phyloP scores from a whole-genome alignment of 2,888 invertebrate species.

The Leptura quadrifasciata region DNA sequence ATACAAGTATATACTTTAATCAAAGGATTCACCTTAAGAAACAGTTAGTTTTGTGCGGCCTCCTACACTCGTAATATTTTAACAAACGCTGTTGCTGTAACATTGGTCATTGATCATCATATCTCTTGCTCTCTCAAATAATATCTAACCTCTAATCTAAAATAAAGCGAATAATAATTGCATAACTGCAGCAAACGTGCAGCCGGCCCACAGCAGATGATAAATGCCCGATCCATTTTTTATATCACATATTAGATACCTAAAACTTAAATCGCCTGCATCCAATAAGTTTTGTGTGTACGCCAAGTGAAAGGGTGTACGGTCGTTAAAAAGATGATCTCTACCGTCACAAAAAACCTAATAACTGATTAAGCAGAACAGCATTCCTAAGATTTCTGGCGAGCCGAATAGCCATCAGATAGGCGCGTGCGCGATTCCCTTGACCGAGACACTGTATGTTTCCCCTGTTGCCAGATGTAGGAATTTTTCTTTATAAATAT shows the following conservation, averaged over 20 bases:
- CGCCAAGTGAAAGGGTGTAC: conserved; percentile 40
- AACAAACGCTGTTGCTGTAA: background rate
- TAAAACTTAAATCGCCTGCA: conserved; percentile 3
- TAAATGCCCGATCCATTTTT: background rate
- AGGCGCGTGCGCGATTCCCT: conserved; percentile 38
- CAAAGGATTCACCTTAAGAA: background rate
- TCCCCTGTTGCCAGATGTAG: conserved; percentile 18
- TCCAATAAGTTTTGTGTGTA: conserved; percentile 6
- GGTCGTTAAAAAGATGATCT: conserved; percentile 54
- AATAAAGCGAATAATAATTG: background rate
- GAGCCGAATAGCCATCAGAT: conserved; percentile 42
- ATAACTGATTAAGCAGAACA: conserved; percentile 67
- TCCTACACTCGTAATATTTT: background rate
- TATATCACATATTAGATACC: conserved; percentile 4
- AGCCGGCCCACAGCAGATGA: background rate
- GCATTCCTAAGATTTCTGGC: conserved; percentile 64
- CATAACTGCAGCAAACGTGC: background rate
- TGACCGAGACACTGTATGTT: conserved; percentile 43
- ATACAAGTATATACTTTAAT: too few relatives aligned
- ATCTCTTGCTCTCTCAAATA: background rate
- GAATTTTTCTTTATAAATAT: background rate
- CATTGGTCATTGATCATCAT: too few relatives aligned
- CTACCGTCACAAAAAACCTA: conserved; percentile 61
- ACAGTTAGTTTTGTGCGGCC: background rate
- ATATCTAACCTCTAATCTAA: background rate